Conservation (phyloP, 2,888 invertebrate genomes). For the Himalopsyche anomala region DNA sequence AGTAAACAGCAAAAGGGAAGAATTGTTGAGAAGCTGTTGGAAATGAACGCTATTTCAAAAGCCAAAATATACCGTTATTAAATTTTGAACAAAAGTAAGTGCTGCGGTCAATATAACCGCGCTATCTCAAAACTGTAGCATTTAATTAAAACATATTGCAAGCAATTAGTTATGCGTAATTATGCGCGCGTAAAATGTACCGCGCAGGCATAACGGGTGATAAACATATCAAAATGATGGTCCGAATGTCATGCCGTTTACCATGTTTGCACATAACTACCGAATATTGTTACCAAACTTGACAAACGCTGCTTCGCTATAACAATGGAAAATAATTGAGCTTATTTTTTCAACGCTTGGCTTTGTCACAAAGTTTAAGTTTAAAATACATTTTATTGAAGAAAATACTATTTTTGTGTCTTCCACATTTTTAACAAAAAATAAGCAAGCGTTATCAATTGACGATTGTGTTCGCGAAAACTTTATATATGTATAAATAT, state of each 20-base stretch:
- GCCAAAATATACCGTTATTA: not conserved
- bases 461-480: no score
- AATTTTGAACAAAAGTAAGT: not conserved
- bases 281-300: not conserved
- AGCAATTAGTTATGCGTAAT: conserved; percentile 38
- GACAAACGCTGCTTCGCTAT: not conserved
- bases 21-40: no score
- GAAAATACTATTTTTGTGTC: no score
- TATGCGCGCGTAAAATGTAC: conserved; percentile 14
- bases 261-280: not conserved
- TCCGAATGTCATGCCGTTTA: not conserved
- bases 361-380: no score
- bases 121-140: conserved; percentile 19
- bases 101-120: not conserved
- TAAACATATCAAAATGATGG: conserved; percentile 32
- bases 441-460: no score
- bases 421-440: no score
- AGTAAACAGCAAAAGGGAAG: no score
- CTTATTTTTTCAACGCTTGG: no score
- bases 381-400: no score
- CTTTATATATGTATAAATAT: no score
- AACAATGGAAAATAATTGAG: no score
- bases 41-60: not conserved
- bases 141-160: conserved; percentile 36
- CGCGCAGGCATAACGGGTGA: conserved; percentile 11